Conservation (phyloP, 2,113 vertebrate species). For the Miniopterus natalensis region DNA sequence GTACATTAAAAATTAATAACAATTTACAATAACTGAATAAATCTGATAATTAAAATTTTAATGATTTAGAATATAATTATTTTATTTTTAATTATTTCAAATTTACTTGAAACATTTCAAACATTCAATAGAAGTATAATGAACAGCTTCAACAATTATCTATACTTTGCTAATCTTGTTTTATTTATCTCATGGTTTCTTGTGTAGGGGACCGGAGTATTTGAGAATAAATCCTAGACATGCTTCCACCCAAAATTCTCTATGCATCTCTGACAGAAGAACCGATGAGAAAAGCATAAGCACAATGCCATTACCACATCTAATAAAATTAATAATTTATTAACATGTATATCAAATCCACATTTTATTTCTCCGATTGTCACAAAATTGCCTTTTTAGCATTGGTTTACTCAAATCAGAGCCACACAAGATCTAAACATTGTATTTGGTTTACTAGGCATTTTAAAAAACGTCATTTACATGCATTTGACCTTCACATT, state of each 20-base stretch:
- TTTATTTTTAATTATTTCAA: not conserved
- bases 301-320: not conserved
- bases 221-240: conserved; percentile 50
- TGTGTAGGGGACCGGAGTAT: not conserved
- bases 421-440: not conserved
- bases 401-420: conserved; percentile 8
- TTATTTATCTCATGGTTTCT: not conserved
- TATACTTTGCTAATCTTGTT: conserved; percentile 34
- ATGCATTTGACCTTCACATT: not conserved
- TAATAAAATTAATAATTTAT: conserved; percentile 48
- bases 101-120: conserved; percentile 52
- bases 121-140: conserved; percentile 14
- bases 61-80: not conserved
- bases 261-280: conserved; percentile 12
- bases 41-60: not conserved
- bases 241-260: not conserved
- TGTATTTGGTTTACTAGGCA: not conserved
- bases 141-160: not conserved
- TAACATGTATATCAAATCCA: not conserved
- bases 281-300: not conserved
- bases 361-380: not conserved
- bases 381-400: conserved; percentile 26
- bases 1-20: not conserved
- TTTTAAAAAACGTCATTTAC: not conserved
- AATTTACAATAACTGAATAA: not conserved